Evolutionary conservation across 2,113 vertebrate species (phyloP), one percentile per base, ranked within the genome.

Genomic region (Falco punctatus): DNA sequence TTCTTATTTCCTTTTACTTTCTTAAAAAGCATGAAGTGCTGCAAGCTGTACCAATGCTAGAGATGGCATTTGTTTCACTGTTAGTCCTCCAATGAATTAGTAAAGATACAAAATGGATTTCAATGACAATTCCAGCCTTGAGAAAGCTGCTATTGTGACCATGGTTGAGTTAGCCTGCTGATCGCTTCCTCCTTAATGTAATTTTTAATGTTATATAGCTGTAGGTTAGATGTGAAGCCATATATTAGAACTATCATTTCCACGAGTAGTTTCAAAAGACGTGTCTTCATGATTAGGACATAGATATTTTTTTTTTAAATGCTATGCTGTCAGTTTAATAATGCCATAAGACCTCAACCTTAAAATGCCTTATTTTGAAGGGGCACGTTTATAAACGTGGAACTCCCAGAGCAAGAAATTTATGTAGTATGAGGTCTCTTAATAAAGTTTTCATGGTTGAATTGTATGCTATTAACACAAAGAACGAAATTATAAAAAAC

Each of bases 101-200:
- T 74, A 84, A 96, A 97, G 95, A 96, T 96, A 96, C 95, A 97
- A 97, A 97, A 89, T 81, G 30, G 40, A 88, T 92, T 96, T 93
- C 81, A 93, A 40, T 96, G 95, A 88, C 94, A 96, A 82, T 96
- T 97, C 89, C 92, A 97, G 95, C 97, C 97, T 97, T 97, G 92
- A 96, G 94, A 96, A 97, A 88, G 81, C 86, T 88, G 86, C 93
- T 94, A 66, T 85, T 97, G 84, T 77, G 84, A 88, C 87, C 92
- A 95, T 94, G 97, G 97, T 97, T 98, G 92, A 97, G 88, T 94
- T 97, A 96, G 69, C 69, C 77, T 92, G 86, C 74, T 97, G 95
- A 96, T 95, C 83, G 26, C 97, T 96, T 97, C 90, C 94, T 91
- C 94, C 84, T 92, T 97, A 97, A 97, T 97, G 81, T 86, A 90